phyloP scores from a whole-genome alignment of 2,888 invertebrate genomes.

The Drosophila lacicola region DNA sequence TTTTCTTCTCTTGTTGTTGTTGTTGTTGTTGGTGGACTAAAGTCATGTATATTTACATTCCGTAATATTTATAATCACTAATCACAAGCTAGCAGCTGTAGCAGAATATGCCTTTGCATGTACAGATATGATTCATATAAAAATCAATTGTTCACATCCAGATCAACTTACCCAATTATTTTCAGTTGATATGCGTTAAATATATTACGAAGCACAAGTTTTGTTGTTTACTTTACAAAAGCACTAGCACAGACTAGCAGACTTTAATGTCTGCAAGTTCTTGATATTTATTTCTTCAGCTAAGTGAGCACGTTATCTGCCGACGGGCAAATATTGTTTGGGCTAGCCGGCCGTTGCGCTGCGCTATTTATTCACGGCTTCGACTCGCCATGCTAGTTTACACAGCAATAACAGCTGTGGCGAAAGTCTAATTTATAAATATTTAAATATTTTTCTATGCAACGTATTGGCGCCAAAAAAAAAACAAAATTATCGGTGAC shows the following conservation, averaged over 20 bases:
- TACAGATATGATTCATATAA: neutral
- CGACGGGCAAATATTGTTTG: constrained; percentile 55
- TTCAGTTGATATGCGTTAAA: neutral
- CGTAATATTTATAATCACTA: neutral
- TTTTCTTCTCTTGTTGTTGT: neutral
- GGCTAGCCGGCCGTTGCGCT: constrained; percentile 15
- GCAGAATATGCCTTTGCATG: constrained; percentile 1
- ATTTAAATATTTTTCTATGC: constrained; percentile 13
- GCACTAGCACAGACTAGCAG: constrained; percentile 18
- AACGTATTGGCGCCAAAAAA: constrained; percentile 14
- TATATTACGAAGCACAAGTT: neutral
- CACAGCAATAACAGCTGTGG: constrained; percentile 2
- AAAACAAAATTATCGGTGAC: neutral
- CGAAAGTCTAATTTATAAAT: neutral
- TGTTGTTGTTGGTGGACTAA: neutral
- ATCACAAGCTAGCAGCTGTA: neutral
- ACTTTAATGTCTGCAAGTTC: constrained; percentile 16
- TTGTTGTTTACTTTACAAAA: constrained; percentile 10
- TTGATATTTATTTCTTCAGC: constrained; percentile 10
- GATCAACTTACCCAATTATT: constrained; percentile 14
- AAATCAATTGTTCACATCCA: neutral
- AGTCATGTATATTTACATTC: neutral
- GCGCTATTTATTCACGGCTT: constrained; percentile 54
- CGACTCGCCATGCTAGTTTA: constrained; percentile 15
- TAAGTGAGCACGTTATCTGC: constrained; percentile 42